Conservation (phyloP, 2,113 vertebrate genomes). For the Eolophus roseicapilla region DNA sequence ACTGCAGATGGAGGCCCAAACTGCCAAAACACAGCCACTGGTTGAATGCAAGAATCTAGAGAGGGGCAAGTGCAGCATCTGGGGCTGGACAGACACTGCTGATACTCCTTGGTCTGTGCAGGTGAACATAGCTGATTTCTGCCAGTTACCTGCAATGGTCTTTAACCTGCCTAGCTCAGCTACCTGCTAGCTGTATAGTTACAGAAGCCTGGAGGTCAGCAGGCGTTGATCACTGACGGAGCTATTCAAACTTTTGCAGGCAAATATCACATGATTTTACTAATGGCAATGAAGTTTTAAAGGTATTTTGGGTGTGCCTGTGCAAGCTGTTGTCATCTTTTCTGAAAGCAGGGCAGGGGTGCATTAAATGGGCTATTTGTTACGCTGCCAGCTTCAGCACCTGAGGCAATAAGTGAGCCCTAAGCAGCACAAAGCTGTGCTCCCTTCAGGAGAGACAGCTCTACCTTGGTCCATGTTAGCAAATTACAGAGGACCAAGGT, state of each 20-base stretch:
- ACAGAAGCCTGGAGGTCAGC: background rate
- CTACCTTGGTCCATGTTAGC: background rate
- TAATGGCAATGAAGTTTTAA: background rate
- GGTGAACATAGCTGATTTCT: background rate
- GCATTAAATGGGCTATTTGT: background rate
- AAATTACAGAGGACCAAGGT: background rate
- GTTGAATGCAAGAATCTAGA: background rate
- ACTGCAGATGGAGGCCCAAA: background rate
- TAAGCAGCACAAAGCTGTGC: background rate
- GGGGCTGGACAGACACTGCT: background rate
- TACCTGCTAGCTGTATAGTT: background rate
- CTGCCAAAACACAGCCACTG: background rate
- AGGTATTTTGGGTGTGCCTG: background rate
- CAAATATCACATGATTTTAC: background rate
- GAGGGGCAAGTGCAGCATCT: background rate
- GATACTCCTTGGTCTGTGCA: background rate
- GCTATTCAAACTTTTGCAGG: background rate
- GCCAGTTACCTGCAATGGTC: background rate
- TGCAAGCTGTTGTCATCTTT: background rate
- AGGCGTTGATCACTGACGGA: background rate
- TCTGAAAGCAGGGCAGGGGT: background rate
- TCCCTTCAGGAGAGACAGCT: background rate
- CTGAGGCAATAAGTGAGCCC: background rate
- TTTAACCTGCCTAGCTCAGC: background rate
- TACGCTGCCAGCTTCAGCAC: background rate